phyloP scores from a whole-genome alignment of 2,797 vertebrate species.

The Silurus lanzhouensis region DNA sequence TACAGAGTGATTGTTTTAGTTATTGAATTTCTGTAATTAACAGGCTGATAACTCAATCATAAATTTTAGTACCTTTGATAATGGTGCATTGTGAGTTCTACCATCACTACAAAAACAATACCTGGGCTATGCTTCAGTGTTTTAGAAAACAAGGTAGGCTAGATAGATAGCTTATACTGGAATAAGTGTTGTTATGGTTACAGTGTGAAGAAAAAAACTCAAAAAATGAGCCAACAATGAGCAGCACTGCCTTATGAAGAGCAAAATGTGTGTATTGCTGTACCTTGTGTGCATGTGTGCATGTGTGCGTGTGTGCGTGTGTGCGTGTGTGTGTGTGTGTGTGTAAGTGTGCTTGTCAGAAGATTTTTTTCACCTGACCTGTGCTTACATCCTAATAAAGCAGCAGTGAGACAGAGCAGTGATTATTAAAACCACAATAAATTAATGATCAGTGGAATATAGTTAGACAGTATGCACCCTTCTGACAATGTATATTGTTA shows the following conservation, averaged over 20 bases:
- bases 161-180: not conserved
- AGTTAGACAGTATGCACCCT: not conserved
- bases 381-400: not conserved
- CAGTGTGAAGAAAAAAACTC: not conserved
- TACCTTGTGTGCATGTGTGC: not conserved
- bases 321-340: not conserved
- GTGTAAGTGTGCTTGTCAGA: not conserved
- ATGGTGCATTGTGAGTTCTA: not conserved
- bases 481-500: not conserved
- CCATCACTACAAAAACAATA: not conserved
- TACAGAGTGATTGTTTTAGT: not conserved
- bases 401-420: not conserved
- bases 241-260: slow-evolving; percentile 2
- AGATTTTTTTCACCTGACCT: not conserved
- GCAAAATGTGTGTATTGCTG: not conserved
- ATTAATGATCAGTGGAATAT: not conserved
- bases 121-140: not conserved
- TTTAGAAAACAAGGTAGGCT: not conserved
- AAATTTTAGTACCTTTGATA: not conserved
- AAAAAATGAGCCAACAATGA: not conserved
- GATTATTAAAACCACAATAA: not conserved
- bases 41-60: not conserved
- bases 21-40: not conserved
- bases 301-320: not conserved
- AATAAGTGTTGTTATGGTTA: not conserved